These are phyloP conservation scores for Drosophila ficusphila DNA, from an alignment of 1,140 invertebrate genomes.

Conservation along the genomic window DNA sequence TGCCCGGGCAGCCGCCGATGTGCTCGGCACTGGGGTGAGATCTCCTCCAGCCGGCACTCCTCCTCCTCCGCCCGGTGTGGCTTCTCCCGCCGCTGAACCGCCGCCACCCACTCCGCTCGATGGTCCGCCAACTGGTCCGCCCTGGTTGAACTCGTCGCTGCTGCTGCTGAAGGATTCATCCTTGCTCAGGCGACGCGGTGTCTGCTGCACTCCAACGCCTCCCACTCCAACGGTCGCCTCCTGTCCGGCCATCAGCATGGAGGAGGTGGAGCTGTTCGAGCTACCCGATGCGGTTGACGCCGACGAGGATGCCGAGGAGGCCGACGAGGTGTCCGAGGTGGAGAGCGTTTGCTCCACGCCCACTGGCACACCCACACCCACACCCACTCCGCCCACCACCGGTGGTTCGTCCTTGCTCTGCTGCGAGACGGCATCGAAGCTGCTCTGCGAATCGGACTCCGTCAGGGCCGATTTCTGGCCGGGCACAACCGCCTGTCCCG, in stretches of 20 bases:
- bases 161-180: conserved; percentile 86
- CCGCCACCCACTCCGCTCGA: not conserved
- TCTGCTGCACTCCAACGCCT: conserved; percentile 8
- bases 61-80: not conserved
- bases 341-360: conserved; percentile 58
- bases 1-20: conserved; percentile 70
- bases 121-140: not conserved
- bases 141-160: conserved; percentile 71
- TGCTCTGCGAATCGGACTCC: conserved; percentile 73
- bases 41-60: conserved; percentile 34
- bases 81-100: conserved; percentile 1
- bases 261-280: conserved; percentile 77
- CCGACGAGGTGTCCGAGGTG: conserved; percentile 73
- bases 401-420: conserved; percentile 57
- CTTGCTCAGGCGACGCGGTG: conserved; percentile 86
- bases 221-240: conserved; percentile 18
- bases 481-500: conserved; percentile 21
- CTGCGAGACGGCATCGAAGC: conserved; percentile 67
- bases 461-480: conserved; percentile 61
- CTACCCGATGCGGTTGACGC: conserved; percentile 71
- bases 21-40: conserved; percentile 65
- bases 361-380: conserved; percentile 15
- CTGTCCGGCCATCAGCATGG: conserved; percentile 63
- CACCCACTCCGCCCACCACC: conserved; percentile 15
- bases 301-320: conserved; percentile 66